Evolutionary conservation across 2,888 invertebrate genomes (phyloP).

Genomic region (Baccha elongata): DNA sequence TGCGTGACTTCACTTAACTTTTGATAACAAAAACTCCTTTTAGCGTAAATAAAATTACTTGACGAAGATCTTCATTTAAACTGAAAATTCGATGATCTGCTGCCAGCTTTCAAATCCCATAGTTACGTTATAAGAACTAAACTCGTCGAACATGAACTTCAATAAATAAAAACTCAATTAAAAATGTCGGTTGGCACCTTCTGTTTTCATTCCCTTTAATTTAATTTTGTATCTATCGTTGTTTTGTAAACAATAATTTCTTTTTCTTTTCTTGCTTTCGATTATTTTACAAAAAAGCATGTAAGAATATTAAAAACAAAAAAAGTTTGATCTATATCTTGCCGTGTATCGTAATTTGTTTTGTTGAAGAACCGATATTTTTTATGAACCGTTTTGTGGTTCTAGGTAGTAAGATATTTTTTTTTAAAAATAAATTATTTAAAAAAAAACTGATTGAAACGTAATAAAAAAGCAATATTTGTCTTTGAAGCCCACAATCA

Average conservation of each 20-base stretch:
- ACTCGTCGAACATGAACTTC: no score
- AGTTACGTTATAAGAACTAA: no score
- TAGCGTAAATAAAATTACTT: no score
- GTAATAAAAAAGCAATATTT: constrained; percentile 29
- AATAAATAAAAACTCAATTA: not conserved
- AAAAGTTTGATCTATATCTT: constrained; percentile 33
- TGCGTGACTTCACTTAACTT: no score
- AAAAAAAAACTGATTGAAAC: constrained; percentile 34
- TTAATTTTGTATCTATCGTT: not conserved
- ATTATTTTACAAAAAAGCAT: constrained; percentile 53
- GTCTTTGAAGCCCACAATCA: constrained; percentile 25
- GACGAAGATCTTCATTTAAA: no score
- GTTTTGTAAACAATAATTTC: constrained; percentile 6
- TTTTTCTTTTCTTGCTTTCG: constrained; percentile 17
- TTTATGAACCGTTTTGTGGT: constrained; percentile 10
- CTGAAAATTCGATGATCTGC: no score
- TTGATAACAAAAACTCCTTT: no score
- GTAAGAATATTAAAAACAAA: constrained; percentile 55
- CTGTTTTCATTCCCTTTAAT: not conserved
- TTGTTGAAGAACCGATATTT: constrained; percentile 19
- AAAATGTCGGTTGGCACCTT: constrained; percentile 15
- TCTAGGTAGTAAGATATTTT: constrained; percentile 6
- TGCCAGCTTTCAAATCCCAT: no score
- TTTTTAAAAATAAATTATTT: constrained; percentile 41
- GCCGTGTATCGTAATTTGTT: not conserved